Evolutionary conservation across 92 coral and sea anemone species (phyloP).

Genomic region (Hydrozoanthus gracilis): DNA sequence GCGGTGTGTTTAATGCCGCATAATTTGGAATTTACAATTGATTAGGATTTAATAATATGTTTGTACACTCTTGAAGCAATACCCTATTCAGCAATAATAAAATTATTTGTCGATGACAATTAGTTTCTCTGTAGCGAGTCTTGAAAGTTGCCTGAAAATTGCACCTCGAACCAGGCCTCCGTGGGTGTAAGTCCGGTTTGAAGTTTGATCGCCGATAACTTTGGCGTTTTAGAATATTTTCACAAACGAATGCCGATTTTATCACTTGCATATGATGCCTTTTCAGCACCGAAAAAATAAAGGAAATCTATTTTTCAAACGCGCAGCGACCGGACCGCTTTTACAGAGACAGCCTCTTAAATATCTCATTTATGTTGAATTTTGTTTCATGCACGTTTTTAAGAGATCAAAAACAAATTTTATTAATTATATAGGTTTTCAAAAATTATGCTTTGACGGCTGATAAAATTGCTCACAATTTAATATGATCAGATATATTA

Average conservation of each 20-base stretch:
- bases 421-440: constrained; percentile 10
- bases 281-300: constrained; percentile 42
- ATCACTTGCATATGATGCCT: constrained; percentile 11
- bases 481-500: constrained; percentile 15
- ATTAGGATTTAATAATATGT: constrained; percentile 14
- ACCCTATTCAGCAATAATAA: constrained; percentile 29
- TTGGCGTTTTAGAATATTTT: constrained; percentile 19
- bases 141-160: constrained; percentile 44
- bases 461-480: constrained; percentile 21
- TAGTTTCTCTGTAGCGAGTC: constrained; percentile 45
- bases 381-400: constrained; percentile 20
- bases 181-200: constrained; percentile 24
- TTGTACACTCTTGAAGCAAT: constrained; percentile 1
- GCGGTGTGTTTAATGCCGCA: constrained; percentile 29
- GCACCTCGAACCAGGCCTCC: constrained; percentile 32
- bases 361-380: constrained; percentile 4
- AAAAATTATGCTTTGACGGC: constrained; percentile 23
- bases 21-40: constrained; percentile 20
- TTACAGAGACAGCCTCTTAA: constrained; percentile 47
- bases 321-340: too few species aligned
- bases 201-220: constrained; percentile 26
- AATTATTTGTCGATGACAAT: constrained; percentile 5
- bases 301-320: constrained; percentile 43
- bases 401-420: constrained; percentile 7
- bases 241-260: constrained; percentile 22